Conservation (phyloP, 2,113 vertebrate species). For the Lepus timidus region DNA sequence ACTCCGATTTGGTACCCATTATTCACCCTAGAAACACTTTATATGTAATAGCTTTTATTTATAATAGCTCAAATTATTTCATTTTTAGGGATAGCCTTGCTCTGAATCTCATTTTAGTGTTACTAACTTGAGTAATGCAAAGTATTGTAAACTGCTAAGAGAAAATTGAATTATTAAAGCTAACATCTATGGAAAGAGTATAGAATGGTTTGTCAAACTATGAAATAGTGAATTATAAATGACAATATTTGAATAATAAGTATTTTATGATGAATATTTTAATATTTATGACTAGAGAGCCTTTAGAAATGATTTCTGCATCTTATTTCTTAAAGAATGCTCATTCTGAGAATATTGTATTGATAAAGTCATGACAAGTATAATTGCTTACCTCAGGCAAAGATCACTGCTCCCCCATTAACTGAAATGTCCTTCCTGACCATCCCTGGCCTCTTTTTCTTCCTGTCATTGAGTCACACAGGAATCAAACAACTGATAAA, state of each 20-base stretch:
- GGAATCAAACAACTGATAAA: neutral
- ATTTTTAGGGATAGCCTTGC: neutral
- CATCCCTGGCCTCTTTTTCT: neutral
- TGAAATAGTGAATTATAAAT: neutral
- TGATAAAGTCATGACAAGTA: neutral
- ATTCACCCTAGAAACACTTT: too few species aligned
- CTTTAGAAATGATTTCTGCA: neutral
- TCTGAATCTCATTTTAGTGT: constrained; percentile 27
- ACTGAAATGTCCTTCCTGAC: neutral
- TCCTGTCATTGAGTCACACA: neutral
- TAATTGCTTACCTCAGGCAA: neutral
- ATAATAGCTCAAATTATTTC: constrained; percentile 14
- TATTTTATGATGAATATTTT: neutral
- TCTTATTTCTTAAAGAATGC: neutral
- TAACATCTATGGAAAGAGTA: neutral
- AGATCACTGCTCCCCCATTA: neutral
- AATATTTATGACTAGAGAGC: neutral
- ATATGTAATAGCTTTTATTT: neutral
- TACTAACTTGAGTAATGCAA: constrained; percentile 22
- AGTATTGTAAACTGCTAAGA: constrained; percentile 8
- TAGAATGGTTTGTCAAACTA: neutral
- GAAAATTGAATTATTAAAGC: neutral
- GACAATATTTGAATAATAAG: neutral
- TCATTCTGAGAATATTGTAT: constrained; percentile 23
- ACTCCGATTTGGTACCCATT: too few species aligned